Evolutionary conservation across 53 echinoderm and acorn worm genomes (phyloP).

Genomic region (Patiria pectinifera): DNA sequence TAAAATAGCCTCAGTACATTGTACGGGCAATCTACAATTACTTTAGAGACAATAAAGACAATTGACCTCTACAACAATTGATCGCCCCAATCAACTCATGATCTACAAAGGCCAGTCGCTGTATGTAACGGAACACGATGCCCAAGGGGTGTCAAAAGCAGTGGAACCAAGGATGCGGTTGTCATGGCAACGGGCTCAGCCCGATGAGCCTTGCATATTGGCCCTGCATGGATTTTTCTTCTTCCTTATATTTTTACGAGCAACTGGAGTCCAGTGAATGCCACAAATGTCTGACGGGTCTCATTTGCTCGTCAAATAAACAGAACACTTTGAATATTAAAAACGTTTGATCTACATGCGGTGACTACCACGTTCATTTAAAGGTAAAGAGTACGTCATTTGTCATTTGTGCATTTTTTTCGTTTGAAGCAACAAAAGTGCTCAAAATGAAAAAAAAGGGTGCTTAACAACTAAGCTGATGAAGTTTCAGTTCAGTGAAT

Average conservation of each 20-base stretch:
- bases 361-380: neutral
- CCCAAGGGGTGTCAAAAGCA: slow-evolving; percentile 17
- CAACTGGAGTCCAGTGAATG: neutral
- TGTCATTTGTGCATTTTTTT: too few species aligned
- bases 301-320: neutral
- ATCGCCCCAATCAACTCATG: neutral
- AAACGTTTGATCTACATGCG: neutral
- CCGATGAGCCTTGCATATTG: neutral
- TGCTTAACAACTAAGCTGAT: too few species aligned
- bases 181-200: slow-evolving; percentile 7
- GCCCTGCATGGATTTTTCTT: neutral
- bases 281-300: neutral
- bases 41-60: neutral
- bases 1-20: too few species aligned
- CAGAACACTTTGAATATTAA: neutral
- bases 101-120: neutral
- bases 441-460: too few species aligned
- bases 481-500: too few species aligned
- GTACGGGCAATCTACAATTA: too few species aligned
- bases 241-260: neutral
- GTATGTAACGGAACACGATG: slow-evolving; percentile 5
- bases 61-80: neutral
- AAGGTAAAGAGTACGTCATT: too few species aligned
- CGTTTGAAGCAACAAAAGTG: too few species aligned
- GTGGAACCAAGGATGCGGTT: slow-evolving; percentile 20